Evolutionary conservation across 2,888 invertebrate genomes (phyloP), one percentile per base, ranked within the genome.

Genomic region (Drosophila putrida): DNA sequence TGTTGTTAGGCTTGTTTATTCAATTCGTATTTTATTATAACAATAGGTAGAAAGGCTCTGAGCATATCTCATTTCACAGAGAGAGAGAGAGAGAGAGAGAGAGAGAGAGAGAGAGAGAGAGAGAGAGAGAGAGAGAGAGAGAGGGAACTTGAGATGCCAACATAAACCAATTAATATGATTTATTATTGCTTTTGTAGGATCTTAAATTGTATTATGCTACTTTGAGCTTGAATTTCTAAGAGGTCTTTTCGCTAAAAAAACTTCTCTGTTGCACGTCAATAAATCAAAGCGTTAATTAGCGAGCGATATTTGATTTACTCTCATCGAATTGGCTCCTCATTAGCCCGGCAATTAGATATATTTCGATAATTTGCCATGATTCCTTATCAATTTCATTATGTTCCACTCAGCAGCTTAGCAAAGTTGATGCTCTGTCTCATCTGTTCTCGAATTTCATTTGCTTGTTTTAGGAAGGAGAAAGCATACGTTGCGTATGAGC

Each of bases 121-220:
- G 31, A 13, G 10, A 20, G 43, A 13, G 36, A 11, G 38, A 27
- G 47, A n/a, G 46, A 49, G 39, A 11, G 31, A n/a, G 11, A 25
- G 43, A 13, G 36, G 11, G 38, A 27, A 51, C 47, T 72, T 33
- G 43, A n/a, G 15, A 51, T 43, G 59, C 44, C 51, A 27, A 46
- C 65, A 46, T 53, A 55, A 68, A 75, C 61, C 75, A 79, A 87
- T 81, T 81, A 83, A 77, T 69, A 71, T 87, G 77, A 83, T 83
- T 83, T 83, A 83, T 86, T 71, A 64, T 47, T 55, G 66, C 68
- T 67, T 66, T 69, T 15, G 66, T 39, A 38, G 51, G 53, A 39
- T 49, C 33, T 39, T 36, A 50, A 69, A 54, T 62, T 55, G 25
- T 44, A 59, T 54, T 70, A 49, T 43, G 10, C 31, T n/a, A 1